Evolutionary conservation across 2,888 invertebrate species (phyloP), one percentile per base, ranked within the genome.

Genomic region (Selenia dentaria): DNA sequence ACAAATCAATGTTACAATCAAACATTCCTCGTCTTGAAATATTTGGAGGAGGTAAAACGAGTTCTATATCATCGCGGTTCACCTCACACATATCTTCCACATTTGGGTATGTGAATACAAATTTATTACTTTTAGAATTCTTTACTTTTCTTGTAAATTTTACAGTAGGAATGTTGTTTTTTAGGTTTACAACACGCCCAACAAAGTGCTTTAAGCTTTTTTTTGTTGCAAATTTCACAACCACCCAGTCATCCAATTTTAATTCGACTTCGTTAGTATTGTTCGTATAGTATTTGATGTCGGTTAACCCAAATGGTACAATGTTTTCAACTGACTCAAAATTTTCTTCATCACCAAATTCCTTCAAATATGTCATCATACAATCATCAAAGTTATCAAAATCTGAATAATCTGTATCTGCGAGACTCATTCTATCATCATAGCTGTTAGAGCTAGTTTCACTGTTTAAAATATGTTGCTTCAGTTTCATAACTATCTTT

Each of bases 71-170:
- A 45, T 52, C 45, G 26, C 33, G 44, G 37, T 51, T 51, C 4
- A 54, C 47, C 34, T 42, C 50, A 50, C 42, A 56, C 28, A 57
- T 13, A 14, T 54, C 54, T 12, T 57, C 54, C 8, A 54, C 44
- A 13, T 44, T 46, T 8, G 54, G 54, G 35, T 57, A 52, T 5
- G 43, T 46, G 16, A 53, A 57, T 20, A 40, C 31, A 6, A 40
- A 13, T 49, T 48, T 37, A 33, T 16, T 34, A 27, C 25, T 14
- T 48, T 48, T 53, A 12, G 45, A n/a, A 42, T 56, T 45, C 29
- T 46, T 51, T 2, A 47, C 51, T 44, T 47, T 51, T 37, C 43
- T 39, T 43, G 29, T 18, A 47, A 43, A 54, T 47, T 54, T 57
- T 36, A 54, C 49, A 22, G 38, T 54, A 28, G 54, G 51, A 26